A percentile compares a stretch with the other conserved stretches of the same genome.
Evolutionary conservation across 1,140 invertebrate genomes (phyloP).

Genomic region (silkworm (Bombyx mori)): ASM3026992v2 NC_085111.1:12528501-12529000

Average conservation of each 20-base stretch:
- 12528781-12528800: conserved; percentile 3
- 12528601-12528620: too few species aligned
- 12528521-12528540: too few species aligned
- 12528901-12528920: conserved; percentile 37
- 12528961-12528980: conserved; percentile 24
- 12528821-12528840: conserved; percentile 24
- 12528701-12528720: conserved; percentile 17
- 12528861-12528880: conserved; percentile 43
- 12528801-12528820: conserved; percentile 8
- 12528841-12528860: conserved; percentile 27
- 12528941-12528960: conserved; percentile 32
- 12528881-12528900: conserved; percentile 28
- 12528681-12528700: conserved; percentile 20
- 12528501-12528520: too few species aligned
- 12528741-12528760: conserved; percentile 8
- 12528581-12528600: too few species aligned
- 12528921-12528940: conserved; percentile 35
- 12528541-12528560: too few species aligned
- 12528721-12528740: conserved; percentile 18
- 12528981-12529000: neutral
- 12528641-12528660: conserved; percentile 17
- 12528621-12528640: too few species aligned
- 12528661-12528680: conserved; percentile 39
- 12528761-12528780: conserved; percentile 9
- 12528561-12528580: too few species aligned